A percentile compares a stretch with the other conserved stretches of the same genome.
Conservation (phyloP, 2,888 invertebrate species). For the Rhamnusium bicolor region DNA sequence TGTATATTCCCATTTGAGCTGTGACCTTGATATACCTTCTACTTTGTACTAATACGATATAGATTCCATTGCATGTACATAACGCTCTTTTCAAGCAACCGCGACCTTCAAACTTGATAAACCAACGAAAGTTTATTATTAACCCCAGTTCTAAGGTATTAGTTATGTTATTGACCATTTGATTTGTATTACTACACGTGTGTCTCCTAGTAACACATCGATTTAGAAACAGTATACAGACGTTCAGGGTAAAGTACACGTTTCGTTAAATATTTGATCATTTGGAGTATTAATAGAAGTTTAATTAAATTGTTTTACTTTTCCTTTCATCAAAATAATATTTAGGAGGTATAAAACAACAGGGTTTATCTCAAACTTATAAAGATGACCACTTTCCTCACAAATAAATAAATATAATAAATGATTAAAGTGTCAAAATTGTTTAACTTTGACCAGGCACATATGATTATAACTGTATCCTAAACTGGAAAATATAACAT, state of each 20-base stretch:
- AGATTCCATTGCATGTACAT: not conserved
- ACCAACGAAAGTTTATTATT: not conserved
- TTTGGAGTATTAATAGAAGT: not conserved
- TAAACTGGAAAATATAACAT: too few species aligned
- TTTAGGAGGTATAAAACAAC: too few species aligned
- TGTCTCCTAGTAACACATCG: constrained; percentile 19
- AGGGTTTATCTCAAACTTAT: too few species aligned
- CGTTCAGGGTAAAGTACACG: constrained; percentile 11
- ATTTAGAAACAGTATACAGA: not conserved
- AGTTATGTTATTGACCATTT: constrained; percentile 21
- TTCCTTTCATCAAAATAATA: not conserved
- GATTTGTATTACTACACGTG: constrained; percentile 24
- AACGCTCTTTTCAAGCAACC: not conserved
- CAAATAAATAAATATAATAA: too few species aligned
- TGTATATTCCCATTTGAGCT: not conserved
- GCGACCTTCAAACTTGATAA: not conserved
- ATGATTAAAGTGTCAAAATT: too few species aligned
- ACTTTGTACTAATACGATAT: not conserved
- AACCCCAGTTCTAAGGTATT: not conserved
- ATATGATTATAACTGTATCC: too few species aligned
- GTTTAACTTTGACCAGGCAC: too few species aligned
- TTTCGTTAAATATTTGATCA: constrained; percentile 7
- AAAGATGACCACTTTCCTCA: too few species aligned
- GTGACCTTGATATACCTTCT: not conserved
- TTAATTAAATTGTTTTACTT: not conserved